Evolutionary conservation across 2,113 vertebrate species (phyloP), one percentile per base, ranked within the genome.

Genomic region (Ailurus styani): DNA sequence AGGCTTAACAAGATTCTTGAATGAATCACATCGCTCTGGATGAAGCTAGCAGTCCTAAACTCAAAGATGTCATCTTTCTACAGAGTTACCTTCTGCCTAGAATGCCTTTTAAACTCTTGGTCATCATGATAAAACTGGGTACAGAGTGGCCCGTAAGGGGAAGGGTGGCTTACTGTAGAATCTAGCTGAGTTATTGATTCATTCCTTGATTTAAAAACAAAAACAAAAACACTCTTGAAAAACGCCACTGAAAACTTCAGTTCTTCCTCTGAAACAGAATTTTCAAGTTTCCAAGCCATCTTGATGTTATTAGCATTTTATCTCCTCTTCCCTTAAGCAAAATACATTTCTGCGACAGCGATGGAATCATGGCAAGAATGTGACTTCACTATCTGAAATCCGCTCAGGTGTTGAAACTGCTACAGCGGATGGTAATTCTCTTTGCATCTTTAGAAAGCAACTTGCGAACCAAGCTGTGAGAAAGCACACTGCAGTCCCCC

Each of bases 261-360:
- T 77, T 75, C 45, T 97, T 79, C 54, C 84, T 81, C 21, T 89
- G 75, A 97, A 87, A 93, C 54, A 70, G 68, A 83, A 66, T 42
- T 85, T 79, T 42, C 72, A 86, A 64, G 31, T 77, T 94, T 50
- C 78, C 11, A 85, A 86, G 72, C 31, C 68, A 78, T 91, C 87
- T 66, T 47, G n/a, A 31, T 11, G 10, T 83, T 60, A 73, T 18
- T 29, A n/a, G 23, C 50, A 79, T n/a, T 87, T 90, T 68, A 54
- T 75, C n/a, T 87, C 72, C 72, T 70, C 11, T 78, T 90, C 50
- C 14, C 85, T 73, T n/a, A 68, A 91, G 70, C 45, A 93, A 83
- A 50, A 66, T 5, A n/a, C 55, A 90, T n/a, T 78, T 82, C 57
- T 87, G 27, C 68, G 72, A 68, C 40, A 75, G 54, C 10, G 60